Evolutionary conservation across 2,797 vertebrate genomes (phyloP).

Genomic region (Falco berigora): DNA sequence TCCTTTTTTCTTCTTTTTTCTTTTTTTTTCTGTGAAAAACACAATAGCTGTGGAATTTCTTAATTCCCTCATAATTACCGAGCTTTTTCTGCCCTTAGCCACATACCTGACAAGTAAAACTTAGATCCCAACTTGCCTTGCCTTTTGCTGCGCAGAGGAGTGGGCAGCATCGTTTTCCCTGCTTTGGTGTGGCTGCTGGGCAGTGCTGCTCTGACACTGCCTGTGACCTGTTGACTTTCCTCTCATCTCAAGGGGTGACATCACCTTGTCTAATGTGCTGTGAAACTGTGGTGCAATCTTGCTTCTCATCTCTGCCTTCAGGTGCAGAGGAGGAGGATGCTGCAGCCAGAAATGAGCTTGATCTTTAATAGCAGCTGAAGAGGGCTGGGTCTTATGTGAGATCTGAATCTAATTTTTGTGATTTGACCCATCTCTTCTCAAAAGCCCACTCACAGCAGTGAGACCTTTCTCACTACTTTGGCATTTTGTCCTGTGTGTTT

Average conservation of each 20-base stretch:
- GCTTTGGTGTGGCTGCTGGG: background rate
- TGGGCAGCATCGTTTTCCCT: background rate
- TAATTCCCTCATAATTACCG: background rate
- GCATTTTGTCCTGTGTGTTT: background rate
- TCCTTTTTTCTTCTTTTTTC: background rate
- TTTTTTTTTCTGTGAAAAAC: background rate
- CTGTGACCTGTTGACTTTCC: rapidly evolving
- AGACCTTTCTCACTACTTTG: background rate
- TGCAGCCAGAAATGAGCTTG: background rate
- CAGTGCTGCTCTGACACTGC: background rate
- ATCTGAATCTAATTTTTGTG: background rate
- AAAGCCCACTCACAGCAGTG: background rate
- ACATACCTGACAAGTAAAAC: background rate
- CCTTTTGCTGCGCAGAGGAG: background rate
- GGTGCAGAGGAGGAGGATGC: background rate
- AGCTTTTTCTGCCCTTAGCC: background rate
- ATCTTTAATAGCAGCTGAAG: background rate
- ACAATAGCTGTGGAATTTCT: background rate
- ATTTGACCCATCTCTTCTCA: background rate
- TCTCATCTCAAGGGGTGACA: background rate
- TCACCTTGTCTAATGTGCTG: background rate
- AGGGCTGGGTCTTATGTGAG: background rate
- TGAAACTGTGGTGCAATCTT: background rate
- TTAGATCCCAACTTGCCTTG: background rate
- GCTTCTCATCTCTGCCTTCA: background rate